A percentile compares a stretch with the other conserved stretches of the same genome.
These are phyloP conservation scores for Anthophora plumipes DNA, from an alignment of 2,888 invertebrate genomes.

Conservation along the genomic window DNA sequence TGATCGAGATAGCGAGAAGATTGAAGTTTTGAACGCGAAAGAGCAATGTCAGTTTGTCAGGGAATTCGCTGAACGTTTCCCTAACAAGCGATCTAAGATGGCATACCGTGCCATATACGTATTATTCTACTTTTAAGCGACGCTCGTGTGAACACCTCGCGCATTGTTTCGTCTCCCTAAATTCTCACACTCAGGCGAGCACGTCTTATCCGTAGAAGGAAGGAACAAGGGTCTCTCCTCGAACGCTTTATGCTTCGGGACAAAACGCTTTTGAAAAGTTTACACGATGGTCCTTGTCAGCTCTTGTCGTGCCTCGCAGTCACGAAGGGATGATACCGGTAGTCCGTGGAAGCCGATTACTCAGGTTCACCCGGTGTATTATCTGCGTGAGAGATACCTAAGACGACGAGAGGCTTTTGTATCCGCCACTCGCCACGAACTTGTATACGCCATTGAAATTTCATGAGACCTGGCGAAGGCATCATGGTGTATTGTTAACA, in stretches of 20 bases:
- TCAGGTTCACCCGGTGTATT: slow-evolving; percentile 64
- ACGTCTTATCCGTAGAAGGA: slow-evolving; percentile 44
- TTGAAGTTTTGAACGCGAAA: slow-evolving; percentile 2
- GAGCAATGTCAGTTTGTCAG: neutral
- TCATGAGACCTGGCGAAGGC: slow-evolving; percentile 43
- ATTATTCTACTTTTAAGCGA: slow-evolving; percentile 22
- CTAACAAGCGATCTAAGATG: neutral
- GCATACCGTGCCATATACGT: neutral
- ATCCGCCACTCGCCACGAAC: slow-evolving; percentile 43
- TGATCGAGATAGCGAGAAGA: neutral
- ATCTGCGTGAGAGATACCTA: slow-evolving; percentile 64
- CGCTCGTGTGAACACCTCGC: slow-evolving; percentile 3
- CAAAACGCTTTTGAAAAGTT: slow-evolving; percentile 72
- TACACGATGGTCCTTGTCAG: slow-evolving; percentile 67
- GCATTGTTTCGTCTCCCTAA: slow-evolving; percentile 52
- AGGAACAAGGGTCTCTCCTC: slow-evolving; percentile 50
- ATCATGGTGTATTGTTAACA: slow-evolving; percentile 48
- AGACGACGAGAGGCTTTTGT: slow-evolving; percentile 71
- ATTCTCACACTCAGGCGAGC: slow-evolving; percentile 44
- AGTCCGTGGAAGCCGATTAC: slow-evolving; percentile 69
- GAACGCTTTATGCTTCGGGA: slow-evolving; percentile 67
- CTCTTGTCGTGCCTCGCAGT: slow-evolving; percentile 42
- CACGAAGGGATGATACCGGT: slow-evolving; percentile 59
- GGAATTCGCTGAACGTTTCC: neutral
- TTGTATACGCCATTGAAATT: slow-evolving; percentile 65